Evolutionary conservation across 2,113 vertebrate genomes (phyloP), one percentile per base, ranked within the genome.

Genomic region (Catharus minimus): DNA sequence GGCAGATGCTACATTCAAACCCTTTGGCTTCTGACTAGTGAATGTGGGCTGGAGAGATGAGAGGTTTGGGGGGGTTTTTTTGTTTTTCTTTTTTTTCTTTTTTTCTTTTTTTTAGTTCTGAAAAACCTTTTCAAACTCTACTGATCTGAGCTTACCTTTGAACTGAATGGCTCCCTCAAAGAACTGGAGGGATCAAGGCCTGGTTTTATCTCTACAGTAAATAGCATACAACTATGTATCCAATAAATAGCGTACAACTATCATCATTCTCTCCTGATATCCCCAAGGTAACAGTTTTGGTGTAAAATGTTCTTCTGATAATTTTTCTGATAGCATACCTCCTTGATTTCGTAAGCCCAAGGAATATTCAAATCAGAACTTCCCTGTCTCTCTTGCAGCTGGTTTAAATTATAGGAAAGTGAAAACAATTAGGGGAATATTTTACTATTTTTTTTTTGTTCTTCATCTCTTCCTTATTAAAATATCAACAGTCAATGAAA

Each of bases 341-440:
- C 61, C 71, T 67, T 71, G 44, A 79, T 66, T 17, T 66, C 79
- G 62, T 68, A 89, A 95, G 33, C 23, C 30, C 58, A 33, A 82
- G 52, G 39, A 88, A 79, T 77, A 85, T 50, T 44, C 47, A 64
- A 22, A 87, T 47, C 43, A 76, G 44, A 89, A 69, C 9, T 88
- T 69, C 13, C 28, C 33, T 81, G 24, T 71, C 30, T 56, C 28
- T 91, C 32, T 71, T 78, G 44, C 60, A 88, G 53, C 46, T 94
- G 72, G 8, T 77, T 90, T 89, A 79, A 92, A 94, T 89, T 87
- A 90, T 32, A 80, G 38, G 49, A 73, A 92, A 84, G 36, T 49
- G 43, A 32, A 76, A 85, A 65, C 5, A 8, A n/a, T 65, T 77
- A 69, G 79, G 50, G 32, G 65, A 47, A 62, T 74, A 11, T 88